phyloP scores from a whole-genome alignment of 2,888 invertebrate genomes.

The Sclerodermus sp. region DNA sequence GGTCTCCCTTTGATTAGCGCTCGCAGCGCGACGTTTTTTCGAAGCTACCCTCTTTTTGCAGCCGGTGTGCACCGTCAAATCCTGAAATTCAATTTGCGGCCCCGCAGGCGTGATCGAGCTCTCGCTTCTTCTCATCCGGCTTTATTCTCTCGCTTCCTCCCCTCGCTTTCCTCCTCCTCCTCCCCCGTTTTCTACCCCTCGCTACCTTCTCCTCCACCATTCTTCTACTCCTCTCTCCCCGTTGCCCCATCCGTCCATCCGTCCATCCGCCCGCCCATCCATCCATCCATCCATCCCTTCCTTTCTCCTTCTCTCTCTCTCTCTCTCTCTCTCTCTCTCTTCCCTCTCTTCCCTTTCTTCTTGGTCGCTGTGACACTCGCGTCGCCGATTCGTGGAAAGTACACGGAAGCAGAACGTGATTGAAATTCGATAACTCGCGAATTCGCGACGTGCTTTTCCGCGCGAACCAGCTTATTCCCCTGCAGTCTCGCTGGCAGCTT shows the following conservation, averaged over 20 bases:
- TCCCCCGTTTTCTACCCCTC: too few relatives aligned
- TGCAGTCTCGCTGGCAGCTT: constrained; percentile 4
- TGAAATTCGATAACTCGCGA: constrained; percentile 37
- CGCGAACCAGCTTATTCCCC: background rate
- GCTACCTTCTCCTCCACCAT: too few relatives aligned
- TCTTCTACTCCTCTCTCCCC: too few relatives aligned
- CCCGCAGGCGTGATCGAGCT: constrained; percentile 21
- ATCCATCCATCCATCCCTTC: too few relatives aligned
- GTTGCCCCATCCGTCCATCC: background rate
- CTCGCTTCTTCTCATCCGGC: background rate
- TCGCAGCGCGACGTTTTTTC: background rate
- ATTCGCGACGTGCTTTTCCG: background rate
- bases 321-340: constrained; percentile 2
- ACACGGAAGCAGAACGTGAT: constrained; percentile 31
- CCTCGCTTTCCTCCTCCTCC: too few relatives aligned
- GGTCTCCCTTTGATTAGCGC: constrained; percentile 1
- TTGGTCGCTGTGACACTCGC: constrained; percentile 4
- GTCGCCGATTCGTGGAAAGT: constrained; percentile 28
- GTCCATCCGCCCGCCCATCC: too few relatives aligned
- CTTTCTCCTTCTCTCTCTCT: background rate
- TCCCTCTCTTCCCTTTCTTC: background rate
- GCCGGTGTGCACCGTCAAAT: background rate
- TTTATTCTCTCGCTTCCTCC: too few relatives aligned
- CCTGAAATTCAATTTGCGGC: constrained; percentile 29
- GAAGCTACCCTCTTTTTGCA: background rate